Conservation (phyloP, 2,888 invertebrate genomes). For the Plagiodera versicolora region DNA sequence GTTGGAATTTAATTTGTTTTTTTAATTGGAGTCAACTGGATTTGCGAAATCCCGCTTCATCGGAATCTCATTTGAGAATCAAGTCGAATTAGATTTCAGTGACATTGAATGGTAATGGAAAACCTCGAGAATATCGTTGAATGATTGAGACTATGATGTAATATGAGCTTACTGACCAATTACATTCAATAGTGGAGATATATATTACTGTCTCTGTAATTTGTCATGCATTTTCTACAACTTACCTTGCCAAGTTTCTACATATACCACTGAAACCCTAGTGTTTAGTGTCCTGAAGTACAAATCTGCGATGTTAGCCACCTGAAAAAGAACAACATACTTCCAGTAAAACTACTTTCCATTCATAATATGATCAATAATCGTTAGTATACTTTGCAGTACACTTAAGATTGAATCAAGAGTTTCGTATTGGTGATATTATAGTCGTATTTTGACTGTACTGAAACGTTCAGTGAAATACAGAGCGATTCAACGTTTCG, state of each 20-base stretch:
- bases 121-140: too few relatives aligned
- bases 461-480: too few relatives aligned
- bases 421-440: too few relatives aligned
- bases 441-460: too few relatives aligned
- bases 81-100: background rate
- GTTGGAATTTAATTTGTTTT: background rate
- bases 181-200: too few relatives aligned
- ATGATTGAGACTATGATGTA: too few relatives aligned
- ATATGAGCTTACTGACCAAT: too few relatives aligned
- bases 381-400: too few relatives aligned
- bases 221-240: too few relatives aligned
- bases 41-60: background rate
- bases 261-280: conserved; percentile 91
- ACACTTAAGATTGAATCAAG: too few relatives aligned
- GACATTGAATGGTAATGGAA: background rate
- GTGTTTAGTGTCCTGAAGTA: conserved; percentile 83
- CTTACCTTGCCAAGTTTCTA: conserved; percentile 89
- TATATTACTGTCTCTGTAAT: too few relatives aligned
- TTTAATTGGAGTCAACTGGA: background rate
- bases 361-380: background rate
- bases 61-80: background rate
- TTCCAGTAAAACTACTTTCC: background rate
- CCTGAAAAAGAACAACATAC: conserved; percentile 60
- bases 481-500: too few relatives aligned
- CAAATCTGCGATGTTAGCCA: conserved; percentile 96